Conservation (phyloP, 2,888 invertebrate genomes). For the Petrolisthes cinctipes region DNA sequence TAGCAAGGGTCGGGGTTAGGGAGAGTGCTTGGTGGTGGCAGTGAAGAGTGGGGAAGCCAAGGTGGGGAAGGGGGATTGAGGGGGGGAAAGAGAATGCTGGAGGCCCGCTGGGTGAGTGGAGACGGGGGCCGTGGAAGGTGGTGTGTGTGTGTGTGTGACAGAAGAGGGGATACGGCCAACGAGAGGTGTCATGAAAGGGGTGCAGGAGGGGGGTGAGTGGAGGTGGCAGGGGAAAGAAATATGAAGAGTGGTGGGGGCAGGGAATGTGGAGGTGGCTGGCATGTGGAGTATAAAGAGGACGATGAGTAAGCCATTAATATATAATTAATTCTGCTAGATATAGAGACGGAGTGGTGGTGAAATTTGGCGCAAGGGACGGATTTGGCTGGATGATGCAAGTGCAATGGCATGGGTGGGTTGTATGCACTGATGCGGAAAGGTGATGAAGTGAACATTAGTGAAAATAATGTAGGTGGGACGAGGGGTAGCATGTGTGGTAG, state of each 20-base stretch:
- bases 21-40: conserved; percentile 5
- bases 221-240: not conserved
- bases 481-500: not conserved
- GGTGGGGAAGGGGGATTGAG: not conserved
- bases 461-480: not conserved
- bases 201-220: not conserved
- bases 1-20: not conserved
- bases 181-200: not conserved
- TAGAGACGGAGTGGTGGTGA: not conserved
- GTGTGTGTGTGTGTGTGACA: not conserved
- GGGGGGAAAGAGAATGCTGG: not conserved
- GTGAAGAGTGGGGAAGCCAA: not conserved
- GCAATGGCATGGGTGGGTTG: not conserved
- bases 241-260: not conserved
- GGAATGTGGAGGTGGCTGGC: not conserved
- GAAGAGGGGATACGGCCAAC: not conserved
- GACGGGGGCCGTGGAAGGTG: not conserved
- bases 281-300: no score
- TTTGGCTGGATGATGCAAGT: not conserved
- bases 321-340: not conserved
- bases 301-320: not conserved
- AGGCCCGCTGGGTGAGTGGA: not conserved
- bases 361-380: not conserved
- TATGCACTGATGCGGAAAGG: not conserved
- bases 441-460: not conserved